Conservation (phyloP, 2,888 invertebrate genomes). For the Lepidochrysops patricia region DNA sequence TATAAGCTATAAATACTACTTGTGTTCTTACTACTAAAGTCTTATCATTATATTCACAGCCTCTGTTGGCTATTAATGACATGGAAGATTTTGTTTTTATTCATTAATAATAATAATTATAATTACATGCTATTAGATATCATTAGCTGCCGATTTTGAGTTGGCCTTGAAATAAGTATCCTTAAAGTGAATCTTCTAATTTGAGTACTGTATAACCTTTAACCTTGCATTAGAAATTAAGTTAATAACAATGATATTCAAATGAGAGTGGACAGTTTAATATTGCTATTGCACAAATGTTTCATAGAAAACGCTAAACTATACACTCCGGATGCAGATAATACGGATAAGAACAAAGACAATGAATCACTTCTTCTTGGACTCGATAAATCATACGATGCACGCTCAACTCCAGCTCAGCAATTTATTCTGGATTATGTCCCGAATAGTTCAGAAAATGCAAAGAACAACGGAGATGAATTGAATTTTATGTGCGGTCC, state of each 20-base stretch:
- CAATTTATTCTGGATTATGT: constrained; percentile 2
- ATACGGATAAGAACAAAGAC: constrained; percentile 6
- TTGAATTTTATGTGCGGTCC: neutral
- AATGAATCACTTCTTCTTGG: constrained; percentile 7
- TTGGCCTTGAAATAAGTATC: too few species aligned
- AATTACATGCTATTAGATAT: neutral
- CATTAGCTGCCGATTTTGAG: too few species aligned
- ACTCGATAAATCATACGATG: constrained; percentile 6
- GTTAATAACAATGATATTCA: too few species aligned
- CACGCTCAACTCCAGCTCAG: constrained; percentile 9
- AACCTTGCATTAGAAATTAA: too few species aligned
- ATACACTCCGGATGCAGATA: constrained; percentile 1
- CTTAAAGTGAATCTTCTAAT: too few species aligned
- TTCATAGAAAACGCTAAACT: neutral
- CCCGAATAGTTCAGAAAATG: constrained; percentile 8
- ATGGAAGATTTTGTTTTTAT: neutral
- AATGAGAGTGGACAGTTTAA: neutral
- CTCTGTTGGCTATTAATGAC: constrained; percentile 36
- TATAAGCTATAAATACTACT: neutral
- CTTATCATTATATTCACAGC: constrained; percentile 38
- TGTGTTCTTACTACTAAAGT: constrained; percentile 18
- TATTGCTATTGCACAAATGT: constrained; percentile 11
- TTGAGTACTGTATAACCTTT: too few species aligned
- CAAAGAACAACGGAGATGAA: constrained; percentile 5
- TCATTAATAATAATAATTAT: neutral